Evolutionary conservation across 2,888 invertebrate species (phyloP).

Genomic region (Pinctada fucata): DNA sequence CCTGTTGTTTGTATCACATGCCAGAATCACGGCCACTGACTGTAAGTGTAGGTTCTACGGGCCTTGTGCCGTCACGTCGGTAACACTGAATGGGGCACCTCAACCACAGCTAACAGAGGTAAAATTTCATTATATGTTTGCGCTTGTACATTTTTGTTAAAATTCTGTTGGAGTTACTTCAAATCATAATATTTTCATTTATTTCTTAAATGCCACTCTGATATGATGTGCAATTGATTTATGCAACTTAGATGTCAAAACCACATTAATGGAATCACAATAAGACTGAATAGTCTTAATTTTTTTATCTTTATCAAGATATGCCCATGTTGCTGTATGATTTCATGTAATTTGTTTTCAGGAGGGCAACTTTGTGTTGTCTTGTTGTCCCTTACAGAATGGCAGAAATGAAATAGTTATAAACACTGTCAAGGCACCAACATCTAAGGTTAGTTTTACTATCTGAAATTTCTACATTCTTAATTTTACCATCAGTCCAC

Average conservation of each 20-base stretch:
- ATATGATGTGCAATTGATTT: too few species aligned
- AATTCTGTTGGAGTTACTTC: too few species aligned
- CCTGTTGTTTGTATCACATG: slow-evolving; percentile 74
- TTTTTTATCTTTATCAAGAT: too few species aligned
- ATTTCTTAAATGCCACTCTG: too few species aligned
- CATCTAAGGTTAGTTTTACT: slow-evolving; percentile 61
- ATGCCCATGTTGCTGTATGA: too few species aligned
- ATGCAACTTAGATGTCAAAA: too few species aligned
- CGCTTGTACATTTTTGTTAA: too few species aligned
- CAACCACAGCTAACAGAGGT: slow-evolving; percentile 72
- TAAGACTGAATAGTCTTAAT: too few species aligned
- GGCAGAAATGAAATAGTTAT: slow-evolving; percentile 73
- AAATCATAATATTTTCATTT: too few species aligned
- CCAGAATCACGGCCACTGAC: slow-evolving; percentile 69
- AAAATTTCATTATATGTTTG: not conserved
- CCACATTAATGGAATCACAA: too few species aligned
- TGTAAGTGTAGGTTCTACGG: slow-evolving; percentile 74
- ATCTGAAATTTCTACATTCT: not conserved
- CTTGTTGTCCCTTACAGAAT: slow-evolving; percentile 71
- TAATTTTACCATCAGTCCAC: not conserved
- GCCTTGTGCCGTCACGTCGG: slow-evolving; percentile 70
- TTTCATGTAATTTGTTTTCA: slow-evolving; percentile 45
- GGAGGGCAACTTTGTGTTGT: slow-evolving; percentile 74
- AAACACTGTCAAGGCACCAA: slow-evolving; percentile 61
- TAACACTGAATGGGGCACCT: slow-evolving; percentile 66